Percentiles rank a stretch among this genome's conserved stretches.
Evolutionary conservation across 1,140 invertebrate genomes (phyloP).

Genomic region (Oscheius sp.): DNA sequence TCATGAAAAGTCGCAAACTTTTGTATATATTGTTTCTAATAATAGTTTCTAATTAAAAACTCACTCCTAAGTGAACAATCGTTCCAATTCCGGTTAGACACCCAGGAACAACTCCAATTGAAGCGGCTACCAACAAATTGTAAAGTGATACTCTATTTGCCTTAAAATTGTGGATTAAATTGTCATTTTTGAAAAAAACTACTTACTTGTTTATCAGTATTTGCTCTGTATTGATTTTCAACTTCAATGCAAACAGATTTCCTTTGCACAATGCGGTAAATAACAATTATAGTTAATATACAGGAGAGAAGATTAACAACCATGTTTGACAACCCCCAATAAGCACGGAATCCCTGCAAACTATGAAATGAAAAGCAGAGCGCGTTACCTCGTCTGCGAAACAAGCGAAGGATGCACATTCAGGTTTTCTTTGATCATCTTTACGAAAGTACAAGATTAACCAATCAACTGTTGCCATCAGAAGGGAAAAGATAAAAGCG

Average conservation of each 20-base stretch:
- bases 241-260: background rate
- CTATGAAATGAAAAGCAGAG: background rate
- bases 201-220: constrained; percentile 11
- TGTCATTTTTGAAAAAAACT: background rate
- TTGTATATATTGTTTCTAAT: too few species aligned
- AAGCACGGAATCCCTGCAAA: constrained; percentile 16
- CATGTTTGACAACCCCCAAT: constrained; percentile 21
- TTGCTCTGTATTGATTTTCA: background rate
- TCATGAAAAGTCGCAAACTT: too few species aligned
- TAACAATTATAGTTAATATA: constrained; percentile 16
- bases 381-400: background rate
- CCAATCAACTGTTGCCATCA: constrained; percentile 6
- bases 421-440: background rate
- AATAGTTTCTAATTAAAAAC: too few species aligned
- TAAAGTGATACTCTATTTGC: constrained; percentile 16
- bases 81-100: constrained; percentile 5
- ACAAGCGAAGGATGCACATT: background rate
- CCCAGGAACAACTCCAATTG: constrained; percentile 17
- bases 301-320: background rate
- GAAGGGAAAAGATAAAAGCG: background rate
- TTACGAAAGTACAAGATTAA: background rate
- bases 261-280: background rate
- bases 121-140: constrained; percentile 7
- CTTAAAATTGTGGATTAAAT: constrained; percentile 9
- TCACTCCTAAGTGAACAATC: too few species aligned